phyloP scores from a whole-genome alignment of 2,113 vertebrate genomes.

The Sialia sialis region DNA sequence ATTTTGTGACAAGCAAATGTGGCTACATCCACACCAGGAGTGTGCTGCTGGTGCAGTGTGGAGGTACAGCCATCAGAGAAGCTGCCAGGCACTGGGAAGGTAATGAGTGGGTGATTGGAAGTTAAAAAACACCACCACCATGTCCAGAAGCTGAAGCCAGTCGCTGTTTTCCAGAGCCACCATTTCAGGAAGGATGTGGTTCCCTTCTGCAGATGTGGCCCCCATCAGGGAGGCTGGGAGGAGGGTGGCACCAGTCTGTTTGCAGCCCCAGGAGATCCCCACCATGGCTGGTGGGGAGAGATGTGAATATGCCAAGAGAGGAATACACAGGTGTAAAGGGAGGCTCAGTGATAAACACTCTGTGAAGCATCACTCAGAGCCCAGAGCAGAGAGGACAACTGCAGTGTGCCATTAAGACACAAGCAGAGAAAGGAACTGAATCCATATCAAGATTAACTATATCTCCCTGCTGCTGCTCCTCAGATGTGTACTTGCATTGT shows the following conservation, averaged over 20 bases:
- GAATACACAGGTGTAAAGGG: not conserved
- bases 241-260: not conserved
- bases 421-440: not conserved
- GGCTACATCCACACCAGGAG: not conserved
- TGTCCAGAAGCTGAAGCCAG: not conserved
- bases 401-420: not conserved
- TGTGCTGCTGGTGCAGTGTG: not conserved
- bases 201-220: not conserved
- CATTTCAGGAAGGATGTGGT: not conserved
- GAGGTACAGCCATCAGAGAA: not conserved
- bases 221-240: not conserved
- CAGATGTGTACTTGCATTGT: not conserved
- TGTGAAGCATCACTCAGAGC: not conserved
- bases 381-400: not conserved
- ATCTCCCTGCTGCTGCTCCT: not conserved
- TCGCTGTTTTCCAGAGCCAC: not conserved
- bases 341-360: not conserved
- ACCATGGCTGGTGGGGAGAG: not conserved
- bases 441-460: not conserved
- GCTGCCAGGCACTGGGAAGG: not conserved
- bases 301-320: not conserved
- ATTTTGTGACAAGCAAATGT: not conserved
- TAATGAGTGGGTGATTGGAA: not conserved
- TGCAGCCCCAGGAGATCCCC: not conserved
- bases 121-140: not conserved